Conservation (phyloP, 2,797 vertebrate genomes). For the Ara ararauna region DNA sequence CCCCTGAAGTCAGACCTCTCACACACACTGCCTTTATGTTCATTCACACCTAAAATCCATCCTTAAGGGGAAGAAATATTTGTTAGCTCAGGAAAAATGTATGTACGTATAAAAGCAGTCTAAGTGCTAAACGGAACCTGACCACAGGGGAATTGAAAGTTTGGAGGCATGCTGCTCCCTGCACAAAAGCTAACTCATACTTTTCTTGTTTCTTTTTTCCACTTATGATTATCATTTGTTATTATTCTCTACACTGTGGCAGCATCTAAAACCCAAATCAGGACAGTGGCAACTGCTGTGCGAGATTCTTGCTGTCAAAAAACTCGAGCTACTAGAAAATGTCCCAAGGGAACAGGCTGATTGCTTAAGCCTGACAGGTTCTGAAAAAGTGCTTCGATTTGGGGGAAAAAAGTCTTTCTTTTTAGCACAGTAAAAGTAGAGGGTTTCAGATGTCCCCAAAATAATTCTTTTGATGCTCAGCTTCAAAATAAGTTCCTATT, state of each 20-base stretch:
- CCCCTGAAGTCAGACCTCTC: background rate
- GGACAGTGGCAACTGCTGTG: background rate
- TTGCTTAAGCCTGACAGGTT: background rate
- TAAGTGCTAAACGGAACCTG: background rate
- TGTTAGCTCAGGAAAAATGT: background rate
- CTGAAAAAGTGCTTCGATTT: background rate
- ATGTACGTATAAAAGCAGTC: background rate
- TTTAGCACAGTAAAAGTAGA: background rate
- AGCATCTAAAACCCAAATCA: background rate
- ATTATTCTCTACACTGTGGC: background rate
- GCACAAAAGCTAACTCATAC: background rate
- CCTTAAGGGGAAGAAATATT: background rate
- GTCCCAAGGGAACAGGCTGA: background rate
- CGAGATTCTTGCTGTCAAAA: background rate
- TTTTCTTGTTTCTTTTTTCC: background rate
- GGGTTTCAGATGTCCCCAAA: background rate
- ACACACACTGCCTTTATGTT: rapidly evolving
- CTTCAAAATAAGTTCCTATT: background rate
- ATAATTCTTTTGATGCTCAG: background rate
- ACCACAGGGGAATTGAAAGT: background rate
- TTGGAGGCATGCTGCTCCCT: background rate
- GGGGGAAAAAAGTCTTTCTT: background rate
- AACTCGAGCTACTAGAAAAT: background rate
- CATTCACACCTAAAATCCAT: background rate
- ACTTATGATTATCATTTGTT: background rate